Conservation (phyloP, 2,113 vertebrate genomes). For the Plecturocebus donacophilus region DNA sequence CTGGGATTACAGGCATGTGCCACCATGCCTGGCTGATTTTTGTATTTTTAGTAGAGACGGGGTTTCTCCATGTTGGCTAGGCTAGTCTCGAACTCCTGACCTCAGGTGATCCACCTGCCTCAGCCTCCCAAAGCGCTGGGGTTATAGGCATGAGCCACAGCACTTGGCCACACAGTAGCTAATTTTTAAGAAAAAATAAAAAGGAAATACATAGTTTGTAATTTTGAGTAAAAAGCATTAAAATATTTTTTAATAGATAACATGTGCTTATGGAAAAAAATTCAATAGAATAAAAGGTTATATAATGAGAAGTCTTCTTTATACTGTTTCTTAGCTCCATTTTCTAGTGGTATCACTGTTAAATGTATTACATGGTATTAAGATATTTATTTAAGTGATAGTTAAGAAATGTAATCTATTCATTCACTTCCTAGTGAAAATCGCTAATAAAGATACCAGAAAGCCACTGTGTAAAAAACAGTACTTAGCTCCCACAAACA, state of each 20-base stretch:
- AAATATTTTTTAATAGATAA: neutral
- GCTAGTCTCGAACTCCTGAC: too few relatives aligned
- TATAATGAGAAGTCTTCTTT: neutral
- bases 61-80: too few relatives aligned
- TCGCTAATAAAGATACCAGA: neutral
- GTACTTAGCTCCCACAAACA: neutral
- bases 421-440: constrained; percentile 21
- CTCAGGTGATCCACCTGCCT: too few relatives aligned
- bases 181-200: neutral
- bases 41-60: too few relatives aligned
- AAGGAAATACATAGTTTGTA: neutral
- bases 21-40: too few relatives aligned
- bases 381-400: neutral
- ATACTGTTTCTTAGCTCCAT: neutral
- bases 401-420: constrained; percentile 38
- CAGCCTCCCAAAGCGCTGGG: too few relatives aligned
- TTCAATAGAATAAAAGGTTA: neutral
- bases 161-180: neutral
- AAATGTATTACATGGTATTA: neutral
- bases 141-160: too few relatives aligned
- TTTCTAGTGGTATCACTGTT: neutral
- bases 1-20: too few relatives aligned
- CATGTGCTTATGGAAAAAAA: neutral
- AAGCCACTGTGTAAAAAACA: neutral
- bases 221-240: constrained; percentile 4